These are phyloP conservation scores for Cetoscarus ocellatus DNA, from an alignment of 2,797 vertebrate species.

Conservation along the genomic window DNA sequence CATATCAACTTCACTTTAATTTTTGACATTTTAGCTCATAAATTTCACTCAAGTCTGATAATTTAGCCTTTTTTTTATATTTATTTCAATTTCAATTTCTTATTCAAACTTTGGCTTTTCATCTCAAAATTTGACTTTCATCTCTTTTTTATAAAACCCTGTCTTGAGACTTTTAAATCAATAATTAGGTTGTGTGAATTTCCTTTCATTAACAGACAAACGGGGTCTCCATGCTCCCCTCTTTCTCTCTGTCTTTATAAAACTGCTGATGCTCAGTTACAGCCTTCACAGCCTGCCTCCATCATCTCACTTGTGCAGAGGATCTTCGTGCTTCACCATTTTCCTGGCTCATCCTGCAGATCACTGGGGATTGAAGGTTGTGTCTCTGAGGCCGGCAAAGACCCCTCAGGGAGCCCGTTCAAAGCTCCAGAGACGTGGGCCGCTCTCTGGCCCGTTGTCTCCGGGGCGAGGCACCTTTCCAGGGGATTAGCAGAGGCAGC, in stretches of 20 bases:
- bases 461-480: slow-evolving; percentile 48
- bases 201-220: not conserved
- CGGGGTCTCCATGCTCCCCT: not conserved
- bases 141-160: too few relatives aligned
- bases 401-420: slow-evolving; percentile 49
- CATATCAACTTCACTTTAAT: too few relatives aligned
- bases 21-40: too few relatives aligned
- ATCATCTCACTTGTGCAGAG: slow-evolving; percentile 6
- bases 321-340: slow-evolving; percentile 47
- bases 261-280: slow-evolving; percentile 53
- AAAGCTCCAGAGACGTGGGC: slow-evolving; percentile 53
- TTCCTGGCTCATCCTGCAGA: slow-evolving; percentile 60
- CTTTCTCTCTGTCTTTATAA: slow-evolving; percentile 26
- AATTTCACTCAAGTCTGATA: too few relatives aligned
- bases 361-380: slow-evolving; percentile 59
- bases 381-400: slow-evolving; percentile 44
- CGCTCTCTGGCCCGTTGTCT: slow-evolving; percentile 24
- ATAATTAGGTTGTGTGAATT: not conserved
- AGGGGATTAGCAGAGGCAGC: slow-evolving; percentile 57
- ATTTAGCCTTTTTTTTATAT: too few relatives aligned
- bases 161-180: too few relatives aligned
- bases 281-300: slow-evolving; percentile 29
- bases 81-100: too few relatives aligned
- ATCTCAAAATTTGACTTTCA: too few relatives aligned
- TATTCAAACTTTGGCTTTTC: too few relatives aligned